Evolutionary conservation across 2,113 vertebrate species (phyloP).

Genomic region (Salminus brasiliensis): DNA sequence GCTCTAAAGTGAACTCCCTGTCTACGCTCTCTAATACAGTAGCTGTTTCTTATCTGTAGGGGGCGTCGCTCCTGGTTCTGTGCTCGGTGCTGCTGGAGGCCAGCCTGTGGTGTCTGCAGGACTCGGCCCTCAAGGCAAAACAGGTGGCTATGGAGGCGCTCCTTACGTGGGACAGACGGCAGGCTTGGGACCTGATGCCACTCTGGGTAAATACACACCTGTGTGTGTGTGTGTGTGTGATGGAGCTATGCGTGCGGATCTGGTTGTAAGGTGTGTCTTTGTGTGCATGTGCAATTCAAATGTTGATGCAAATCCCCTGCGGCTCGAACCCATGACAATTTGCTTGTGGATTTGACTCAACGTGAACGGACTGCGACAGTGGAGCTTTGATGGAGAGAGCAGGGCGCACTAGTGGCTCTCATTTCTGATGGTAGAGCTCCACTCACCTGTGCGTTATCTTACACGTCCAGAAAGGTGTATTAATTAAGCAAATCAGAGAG

Average conservation of each 20-base stretch:
- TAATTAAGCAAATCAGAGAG: too few species aligned
- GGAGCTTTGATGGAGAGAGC: background rate
- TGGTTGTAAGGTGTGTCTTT: background rate
- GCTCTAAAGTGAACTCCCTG: too few species aligned
- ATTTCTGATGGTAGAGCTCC: too few species aligned
- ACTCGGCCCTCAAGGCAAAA: conserved; percentile 53
- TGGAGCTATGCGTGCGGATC: background rate
- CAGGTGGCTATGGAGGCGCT: conserved; percentile 48
- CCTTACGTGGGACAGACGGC: conserved; percentile 40
- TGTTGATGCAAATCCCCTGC: conserved; percentile 31
- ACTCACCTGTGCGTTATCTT: too few species aligned
- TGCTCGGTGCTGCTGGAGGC: conserved; percentile 56
- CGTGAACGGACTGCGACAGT: background rate
- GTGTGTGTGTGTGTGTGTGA: conserved; percentile 8
- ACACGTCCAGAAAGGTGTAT: too few species aligned
- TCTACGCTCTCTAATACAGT: too few species aligned
- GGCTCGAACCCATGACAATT: background rate
- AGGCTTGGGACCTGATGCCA: conserved; percentile 53
- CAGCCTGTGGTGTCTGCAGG: conserved; percentile 63
- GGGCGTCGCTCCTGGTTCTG: conserved; percentile 48
- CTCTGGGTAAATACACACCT: conserved; percentile 47
- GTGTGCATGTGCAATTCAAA: conserved; percentile 20
- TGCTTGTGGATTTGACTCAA: conserved; percentile 38
- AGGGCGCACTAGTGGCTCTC: too few species aligned
- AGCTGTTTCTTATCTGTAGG: conserved; percentile 55